These are phyloP conservation scores for Rattus rattus DNA, from an alignment of 2,113 vertebrate species.

Conservation along the genomic window DNA sequence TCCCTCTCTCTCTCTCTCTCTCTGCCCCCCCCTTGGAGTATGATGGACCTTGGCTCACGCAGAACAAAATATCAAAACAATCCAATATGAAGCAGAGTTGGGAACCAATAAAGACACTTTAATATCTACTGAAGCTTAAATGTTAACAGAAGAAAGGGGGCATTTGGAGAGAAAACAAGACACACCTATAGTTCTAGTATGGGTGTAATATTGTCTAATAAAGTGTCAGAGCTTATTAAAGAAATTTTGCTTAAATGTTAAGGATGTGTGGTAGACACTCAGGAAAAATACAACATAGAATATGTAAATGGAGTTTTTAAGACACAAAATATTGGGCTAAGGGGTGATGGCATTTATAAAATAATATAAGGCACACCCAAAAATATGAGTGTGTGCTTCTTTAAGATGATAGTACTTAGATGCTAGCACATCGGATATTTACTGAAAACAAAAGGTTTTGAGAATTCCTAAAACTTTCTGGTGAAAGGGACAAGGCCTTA, in stretches of 20 bases:
- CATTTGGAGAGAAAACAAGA: background rate
- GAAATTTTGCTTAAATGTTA: too few species aligned
- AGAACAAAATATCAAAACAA: too few species aligned
- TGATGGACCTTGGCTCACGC: too few species aligned
- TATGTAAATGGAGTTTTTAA: background rate
- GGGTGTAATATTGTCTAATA: background rate
- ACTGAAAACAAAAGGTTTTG: background rate
- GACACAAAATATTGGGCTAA: background rate
- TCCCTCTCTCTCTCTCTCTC: too few species aligned
- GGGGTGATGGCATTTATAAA: background rate
- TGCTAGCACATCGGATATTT: background rate
- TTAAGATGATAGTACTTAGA: background rate
- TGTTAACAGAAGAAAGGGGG: background rate
- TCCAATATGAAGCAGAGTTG: background rate
- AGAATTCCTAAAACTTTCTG: background rate
- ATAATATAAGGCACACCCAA: background rate
- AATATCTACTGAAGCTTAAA: background rate
- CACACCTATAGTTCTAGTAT: too few species aligned
- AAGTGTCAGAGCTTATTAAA: background rate
- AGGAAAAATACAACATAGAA: background rate
- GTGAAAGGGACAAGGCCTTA: background rate
- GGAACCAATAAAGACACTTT: background rate
- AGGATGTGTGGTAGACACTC: background rate
- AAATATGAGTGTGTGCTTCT: background rate
- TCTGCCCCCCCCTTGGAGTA: too few species aligned